phyloP scores from a whole-genome alignment of 2,888 invertebrate genomes.

The Philopedon plagiatum region DNA sequence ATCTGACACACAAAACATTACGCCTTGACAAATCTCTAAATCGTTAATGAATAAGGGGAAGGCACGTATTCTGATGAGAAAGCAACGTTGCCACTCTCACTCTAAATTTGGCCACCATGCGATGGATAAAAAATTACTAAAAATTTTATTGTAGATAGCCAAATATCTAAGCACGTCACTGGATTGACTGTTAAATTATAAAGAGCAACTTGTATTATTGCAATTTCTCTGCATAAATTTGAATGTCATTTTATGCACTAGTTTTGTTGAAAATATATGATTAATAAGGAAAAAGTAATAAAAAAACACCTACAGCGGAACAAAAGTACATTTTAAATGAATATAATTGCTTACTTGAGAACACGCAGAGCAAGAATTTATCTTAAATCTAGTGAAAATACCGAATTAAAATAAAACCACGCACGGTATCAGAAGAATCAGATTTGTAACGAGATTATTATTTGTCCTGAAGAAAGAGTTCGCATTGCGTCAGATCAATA shows the following conservation, averaged over 20 bases:
- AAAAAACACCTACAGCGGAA: conserved; percentile 4
- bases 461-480: too few species aligned
- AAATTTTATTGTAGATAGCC: too few species aligned
- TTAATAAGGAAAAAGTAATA: conserved; percentile 7
- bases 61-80: too few species aligned
- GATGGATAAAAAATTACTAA: too few species aligned
- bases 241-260: conserved; percentile 21
- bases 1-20: too few species aligned
- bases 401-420: background rate
- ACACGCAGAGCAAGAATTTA: conserved; percentile 2
- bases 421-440: conserved; percentile 2
- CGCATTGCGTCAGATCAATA: too few species aligned
- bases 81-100: too few species aligned
- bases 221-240: conserved; percentile 25
- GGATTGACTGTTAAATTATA: background rate
- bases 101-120: too few species aligned
- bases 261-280: conserved; percentile 13
- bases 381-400: conserved; percentile 13
- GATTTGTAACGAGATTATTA: too few species aligned
- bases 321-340: too few species aligned
- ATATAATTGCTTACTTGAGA: conserved; percentile 6
- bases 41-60: too few species aligned
- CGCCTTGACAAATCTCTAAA: too few species aligned
- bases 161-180: background rate
- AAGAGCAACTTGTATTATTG: background rate